Evolutionary conservation across 2,888 invertebrate species (phyloP).

Genomic region (Eristalis arbustorum): DNA sequence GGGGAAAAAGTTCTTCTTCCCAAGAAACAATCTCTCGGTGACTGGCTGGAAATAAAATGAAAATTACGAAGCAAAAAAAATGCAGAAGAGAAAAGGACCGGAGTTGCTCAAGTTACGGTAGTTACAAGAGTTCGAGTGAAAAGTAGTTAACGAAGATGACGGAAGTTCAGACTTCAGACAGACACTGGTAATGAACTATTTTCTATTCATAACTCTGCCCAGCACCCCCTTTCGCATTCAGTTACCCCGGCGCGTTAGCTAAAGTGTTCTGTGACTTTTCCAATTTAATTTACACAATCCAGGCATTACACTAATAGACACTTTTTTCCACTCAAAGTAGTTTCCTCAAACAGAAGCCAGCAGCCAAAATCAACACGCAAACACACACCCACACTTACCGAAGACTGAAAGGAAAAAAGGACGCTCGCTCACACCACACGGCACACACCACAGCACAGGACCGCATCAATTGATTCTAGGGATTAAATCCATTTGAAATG

Average conservation of each 20-base stretch:
- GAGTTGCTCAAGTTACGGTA: not conserved
- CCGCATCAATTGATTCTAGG: conserved; percentile 30
- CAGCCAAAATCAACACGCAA: not conserved
- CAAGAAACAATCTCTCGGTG: not conserved
- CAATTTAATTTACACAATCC: conserved; percentile 53
- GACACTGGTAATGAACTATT: conserved; percentile 27
- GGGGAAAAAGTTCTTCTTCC: not conserved
- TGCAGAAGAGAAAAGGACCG: not conserved
- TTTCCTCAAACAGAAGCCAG: conserved; percentile 24
- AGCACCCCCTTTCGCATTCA: not conserved
- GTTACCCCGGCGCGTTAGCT: not conserved
- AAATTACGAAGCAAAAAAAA: not conserved
- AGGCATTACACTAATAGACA: conserved; percentile 51
- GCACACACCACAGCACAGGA: not conserved
- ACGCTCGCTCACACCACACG: not conserved
- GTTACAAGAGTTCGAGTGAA: not conserved
- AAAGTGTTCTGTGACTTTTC: conserved; percentile 14
- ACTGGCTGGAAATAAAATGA: not conserved
- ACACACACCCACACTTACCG: no score
- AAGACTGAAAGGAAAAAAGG: conserved; percentile 19
- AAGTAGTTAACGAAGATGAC: conserved; percentile 2
- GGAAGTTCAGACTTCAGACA: not conserved
- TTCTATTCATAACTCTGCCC: conserved; percentile 27
- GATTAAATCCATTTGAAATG: conserved; percentile 63
- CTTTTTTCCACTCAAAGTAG: conserved; percentile 46